phyloP scores from a whole-genome alignment of 2,888 invertebrate species.

The Hypercompe scribonia region DNA sequence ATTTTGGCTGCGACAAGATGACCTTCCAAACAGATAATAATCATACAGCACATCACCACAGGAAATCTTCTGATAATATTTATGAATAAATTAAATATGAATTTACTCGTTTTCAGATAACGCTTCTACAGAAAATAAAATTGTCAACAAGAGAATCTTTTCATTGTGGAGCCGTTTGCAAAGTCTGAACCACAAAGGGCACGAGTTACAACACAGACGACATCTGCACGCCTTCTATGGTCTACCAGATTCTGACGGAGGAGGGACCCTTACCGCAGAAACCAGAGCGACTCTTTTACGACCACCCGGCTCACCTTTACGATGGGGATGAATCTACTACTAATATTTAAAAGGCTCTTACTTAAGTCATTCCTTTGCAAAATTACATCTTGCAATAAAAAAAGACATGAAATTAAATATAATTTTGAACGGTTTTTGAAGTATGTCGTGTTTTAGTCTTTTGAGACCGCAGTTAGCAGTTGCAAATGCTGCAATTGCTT shows the following conservation, averaged over 20 bases:
- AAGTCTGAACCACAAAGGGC: slow-evolving; percentile 77
- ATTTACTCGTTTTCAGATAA: slow-evolving; percentile 59
- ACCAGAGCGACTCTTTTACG: slow-evolving; percentile 75
- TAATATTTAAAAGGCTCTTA: slow-evolving; percentile 35
- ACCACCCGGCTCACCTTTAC: slow-evolving; percentile 81
- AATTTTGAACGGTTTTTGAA: slow-evolving; percentile 23
- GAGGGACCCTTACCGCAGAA: slow-evolving; percentile 73
- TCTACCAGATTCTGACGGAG: slow-evolving; percentile 68
- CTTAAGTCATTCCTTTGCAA: slow-evolving; percentile 39
- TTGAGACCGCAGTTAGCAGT: background rate
- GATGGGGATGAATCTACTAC: slow-evolving; percentile 74
- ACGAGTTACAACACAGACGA: slow-evolving; percentile 77
- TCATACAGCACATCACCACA: background rate
- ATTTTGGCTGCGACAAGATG: background rate
- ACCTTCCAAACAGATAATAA: background rate
- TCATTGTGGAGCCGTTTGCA: slow-evolving; percentile 82
- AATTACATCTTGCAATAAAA: slow-evolving; percentile 43
- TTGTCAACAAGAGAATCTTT: slow-evolving; percentile 76
- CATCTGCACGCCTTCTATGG: slow-evolving; percentile 78
- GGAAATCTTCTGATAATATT: background rate
- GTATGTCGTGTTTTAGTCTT: background rate
- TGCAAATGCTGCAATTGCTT: background rate
- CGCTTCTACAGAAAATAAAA: slow-evolving; percentile 57
- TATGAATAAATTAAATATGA: background rate
- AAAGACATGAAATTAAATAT: slow-evolving; percentile 22